These are phyloP conservation scores for Nephrotoma guestfalica DNA, from an alignment of 2,888 invertebrate species.

Conservation along the genomic window DNA sequence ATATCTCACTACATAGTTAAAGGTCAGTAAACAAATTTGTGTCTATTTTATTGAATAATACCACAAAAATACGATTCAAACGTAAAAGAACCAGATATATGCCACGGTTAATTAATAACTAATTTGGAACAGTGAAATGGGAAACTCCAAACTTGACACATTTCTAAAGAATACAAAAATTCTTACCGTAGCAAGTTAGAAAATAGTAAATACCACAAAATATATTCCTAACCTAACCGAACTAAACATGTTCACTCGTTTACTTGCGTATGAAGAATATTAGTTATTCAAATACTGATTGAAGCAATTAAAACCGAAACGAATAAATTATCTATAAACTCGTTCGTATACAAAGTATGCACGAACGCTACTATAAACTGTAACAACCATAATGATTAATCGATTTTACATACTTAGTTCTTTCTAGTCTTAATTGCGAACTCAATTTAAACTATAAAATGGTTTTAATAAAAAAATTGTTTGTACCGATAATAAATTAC, in stretches of 20 bases:
- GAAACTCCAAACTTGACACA: neutral
- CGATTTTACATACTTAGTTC: neutral
- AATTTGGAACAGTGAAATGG: neutral
- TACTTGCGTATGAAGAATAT: neutral
- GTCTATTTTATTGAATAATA: neutral
- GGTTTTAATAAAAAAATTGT: neutral
- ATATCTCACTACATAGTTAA: neutral
- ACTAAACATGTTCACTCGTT: neutral
- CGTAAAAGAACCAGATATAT: neutral
- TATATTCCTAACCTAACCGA: neutral
- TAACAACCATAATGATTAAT: neutral
- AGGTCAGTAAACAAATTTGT: neutral
- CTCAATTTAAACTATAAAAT: neutral
- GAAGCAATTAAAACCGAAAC: neutral
- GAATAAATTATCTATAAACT: neutral
- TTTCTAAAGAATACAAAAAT: neutral
- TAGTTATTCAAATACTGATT: neutral
- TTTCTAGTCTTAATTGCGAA: neutral
- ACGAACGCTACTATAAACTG: neutral
- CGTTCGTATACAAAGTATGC: neutral
- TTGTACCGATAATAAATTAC: neutral
- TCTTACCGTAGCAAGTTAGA: neutral
- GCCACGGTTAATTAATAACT: neutral
- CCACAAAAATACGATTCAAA: neutral
- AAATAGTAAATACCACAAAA: neutral